A percentile compares a stretch with the other conserved stretches of the same genome.
Conservation (phyloP, 2,797 vertebrate species). For the Orientallactaga sibirica region DNA sequence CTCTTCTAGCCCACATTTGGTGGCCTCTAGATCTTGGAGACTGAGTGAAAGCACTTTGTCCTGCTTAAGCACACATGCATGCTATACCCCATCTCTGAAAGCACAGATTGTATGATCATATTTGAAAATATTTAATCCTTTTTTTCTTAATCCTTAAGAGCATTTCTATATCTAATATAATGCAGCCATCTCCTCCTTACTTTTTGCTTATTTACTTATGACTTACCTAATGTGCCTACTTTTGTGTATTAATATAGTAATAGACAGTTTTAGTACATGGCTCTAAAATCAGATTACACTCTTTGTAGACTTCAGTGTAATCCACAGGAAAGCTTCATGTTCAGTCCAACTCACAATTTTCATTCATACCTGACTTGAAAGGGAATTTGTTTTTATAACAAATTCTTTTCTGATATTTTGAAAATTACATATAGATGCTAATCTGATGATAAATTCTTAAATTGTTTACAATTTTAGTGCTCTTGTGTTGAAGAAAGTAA, state of each 20-base stretch:
- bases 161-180: conserved; percentile 17
- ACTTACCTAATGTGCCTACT: conserved; percentile 8
- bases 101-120: background rate
- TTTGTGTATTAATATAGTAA: background rate
- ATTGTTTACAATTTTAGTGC: conserved; percentile 1
- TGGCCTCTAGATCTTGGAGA: no score
- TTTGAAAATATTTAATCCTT: conserved; percentile 14
- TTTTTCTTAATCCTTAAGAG: background rate
- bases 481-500: conserved; percentile 40
- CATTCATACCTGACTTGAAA: conserved; percentile 45
- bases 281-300: background rate
- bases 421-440: background rate
- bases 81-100: background rate
- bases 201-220: background rate
- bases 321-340: background rate
- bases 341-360: background rate
- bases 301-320: background rate
- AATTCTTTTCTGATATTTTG: background rate
- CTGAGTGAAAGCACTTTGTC: background rate
- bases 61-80: background rate
- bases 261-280: background rate
- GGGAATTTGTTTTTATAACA: background rate
- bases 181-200: background rate
- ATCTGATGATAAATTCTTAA: conserved; percentile 32
- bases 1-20: no score